Evolutionary conservation across 1,140 invertebrate genomes (phyloP).

Genomic region (Zophobas atratus): DNA sequence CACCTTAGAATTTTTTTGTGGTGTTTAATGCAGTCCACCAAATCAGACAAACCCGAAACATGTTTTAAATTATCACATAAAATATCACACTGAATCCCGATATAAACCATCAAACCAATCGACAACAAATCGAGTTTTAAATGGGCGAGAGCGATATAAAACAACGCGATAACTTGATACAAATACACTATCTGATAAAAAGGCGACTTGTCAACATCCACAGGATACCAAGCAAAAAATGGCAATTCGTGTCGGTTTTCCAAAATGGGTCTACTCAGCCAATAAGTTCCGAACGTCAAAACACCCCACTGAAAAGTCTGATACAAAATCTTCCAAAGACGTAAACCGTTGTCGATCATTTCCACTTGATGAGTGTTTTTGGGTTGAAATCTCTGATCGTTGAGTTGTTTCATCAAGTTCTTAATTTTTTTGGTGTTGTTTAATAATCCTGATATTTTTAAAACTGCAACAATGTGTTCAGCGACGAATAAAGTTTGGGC

Average conservation of each 20-base stretch:
- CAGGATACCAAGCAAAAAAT: conserved; percentile 11
- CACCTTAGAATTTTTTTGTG: neutral
- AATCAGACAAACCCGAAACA: neutral
- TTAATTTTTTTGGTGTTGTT: neutral
- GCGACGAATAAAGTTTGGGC: neutral
- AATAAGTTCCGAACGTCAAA: neutral
- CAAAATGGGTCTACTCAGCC: conserved; percentile 4
- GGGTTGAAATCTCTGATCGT: neutral
- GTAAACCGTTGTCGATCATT: neutral
- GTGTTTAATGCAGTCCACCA: neutral
- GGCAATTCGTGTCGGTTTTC: neutral
- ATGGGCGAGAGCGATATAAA: neutral
- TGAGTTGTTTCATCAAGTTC: neutral
- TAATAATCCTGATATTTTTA: neutral
- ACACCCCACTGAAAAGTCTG: neutral
- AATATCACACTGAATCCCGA: neutral
- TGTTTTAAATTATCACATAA: neutral
- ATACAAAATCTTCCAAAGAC: neutral
- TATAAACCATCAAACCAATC: neutral
- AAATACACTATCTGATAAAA: neutral
- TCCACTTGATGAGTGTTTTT: neutral
- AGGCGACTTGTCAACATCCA: neutral
- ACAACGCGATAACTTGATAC: neutral
- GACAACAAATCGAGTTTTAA: neutral
- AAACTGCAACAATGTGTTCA: neutral